phyloP scores from a whole-genome alignment of 2,797 vertebrate genomes.

The Micropoecilia bifurca region DNA sequence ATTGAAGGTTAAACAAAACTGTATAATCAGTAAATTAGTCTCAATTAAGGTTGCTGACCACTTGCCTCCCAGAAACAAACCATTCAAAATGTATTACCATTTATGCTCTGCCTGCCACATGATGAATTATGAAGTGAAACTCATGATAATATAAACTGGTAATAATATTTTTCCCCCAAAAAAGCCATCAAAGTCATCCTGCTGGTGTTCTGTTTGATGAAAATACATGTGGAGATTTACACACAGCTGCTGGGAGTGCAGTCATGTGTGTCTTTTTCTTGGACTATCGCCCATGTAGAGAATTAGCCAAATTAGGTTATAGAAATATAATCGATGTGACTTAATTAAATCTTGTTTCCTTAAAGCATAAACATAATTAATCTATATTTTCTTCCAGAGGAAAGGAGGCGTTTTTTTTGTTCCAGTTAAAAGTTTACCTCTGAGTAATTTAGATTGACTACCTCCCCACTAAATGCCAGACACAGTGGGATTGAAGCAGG shows the following conservation, averaged over 20 bases:
- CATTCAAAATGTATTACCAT: slow-evolving; percentile 30
- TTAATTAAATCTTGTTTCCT: slow-evolving; percentile 65
- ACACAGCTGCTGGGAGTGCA: slow-evolving; percentile 11
- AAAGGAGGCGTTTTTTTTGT: slow-evolving; percentile 3
- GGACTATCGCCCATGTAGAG: slow-evolving; percentile 12
- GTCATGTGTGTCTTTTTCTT: slow-evolving; percentile 20
- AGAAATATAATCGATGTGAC: slow-evolving; percentile 38
- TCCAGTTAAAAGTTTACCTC: slow-evolving; percentile 44
- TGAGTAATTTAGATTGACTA: slow-evolving; percentile 56
- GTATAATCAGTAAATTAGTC: not conserved
- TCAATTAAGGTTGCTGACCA: slow-evolving; percentile 17
- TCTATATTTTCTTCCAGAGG: slow-evolving; percentile 45
- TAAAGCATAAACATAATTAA: slow-evolving; percentile 47
- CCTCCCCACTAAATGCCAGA: slow-evolving; percentile 48
- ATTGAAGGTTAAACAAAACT: not conserved
- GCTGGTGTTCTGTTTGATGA: not conserved
- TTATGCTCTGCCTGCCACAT: slow-evolving; percentile 18
- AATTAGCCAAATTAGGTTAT: slow-evolving; percentile 45
- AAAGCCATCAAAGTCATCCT: slow-evolving; percentile 26
- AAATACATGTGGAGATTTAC: slow-evolving; percentile 24
- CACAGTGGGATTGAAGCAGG: slow-evolving; percentile 33
- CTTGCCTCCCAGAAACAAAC: slow-evolving; percentile 12
- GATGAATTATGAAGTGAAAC: slow-evolving; percentile 38
- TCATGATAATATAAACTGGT: slow-evolving; percentile 21
- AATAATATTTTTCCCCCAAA: slow-evolving; percentile 18